phyloP scores from a whole-genome alignment of 2,888 invertebrate species.

The Taenaris catops region DNA sequence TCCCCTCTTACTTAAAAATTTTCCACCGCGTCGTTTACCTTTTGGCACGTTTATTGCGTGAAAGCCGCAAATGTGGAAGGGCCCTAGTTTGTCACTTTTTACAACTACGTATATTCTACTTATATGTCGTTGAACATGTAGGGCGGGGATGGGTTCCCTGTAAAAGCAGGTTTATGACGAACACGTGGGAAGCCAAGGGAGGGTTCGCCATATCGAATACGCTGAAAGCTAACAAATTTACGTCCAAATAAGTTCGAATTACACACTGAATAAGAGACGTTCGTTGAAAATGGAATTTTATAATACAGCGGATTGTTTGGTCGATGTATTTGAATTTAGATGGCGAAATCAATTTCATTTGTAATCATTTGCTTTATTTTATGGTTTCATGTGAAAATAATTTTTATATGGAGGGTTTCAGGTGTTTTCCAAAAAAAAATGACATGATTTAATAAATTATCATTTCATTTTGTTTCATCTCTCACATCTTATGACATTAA shows the following conservation, averaged over 20 bases:
- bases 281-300: neutral
- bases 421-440: too few relatives aligned
- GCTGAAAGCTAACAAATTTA: conserved; percentile 25
- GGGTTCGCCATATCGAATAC: conserved; percentile 45
- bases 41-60: conserved; percentile 39
- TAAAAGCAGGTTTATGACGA: conserved; percentile 69
- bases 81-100: conserved; percentile 54
- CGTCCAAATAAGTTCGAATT: conserved; percentile 24
- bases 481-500: too few relatives aligned
- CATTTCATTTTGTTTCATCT: too few relatives aligned
- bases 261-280: conserved; percentile 12
- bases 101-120: conserved; percentile 25
- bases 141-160: conserved; percentile 48
- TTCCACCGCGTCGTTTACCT: conserved; percentile 23
- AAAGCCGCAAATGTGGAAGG: conserved; percentile 45
- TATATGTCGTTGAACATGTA: conserved; percentile 33
- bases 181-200: conserved; percentile 51
- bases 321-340: too few relatives aligned
- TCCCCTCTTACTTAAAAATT: conserved; percentile 23
- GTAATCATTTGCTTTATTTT: too few relatives aligned
- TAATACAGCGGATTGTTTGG: too few relatives aligned
- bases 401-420: too few relatives aligned
- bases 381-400: too few relatives aligned
- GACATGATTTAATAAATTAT: too few relatives aligned
- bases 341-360: too few relatives aligned